Percentiles rank a stretch among this genome's conserved stretches.
phyloP scores from a whole-genome alignment of 2,888 invertebrate genomes.

The Polydrusus pterygomalis region DNA sequence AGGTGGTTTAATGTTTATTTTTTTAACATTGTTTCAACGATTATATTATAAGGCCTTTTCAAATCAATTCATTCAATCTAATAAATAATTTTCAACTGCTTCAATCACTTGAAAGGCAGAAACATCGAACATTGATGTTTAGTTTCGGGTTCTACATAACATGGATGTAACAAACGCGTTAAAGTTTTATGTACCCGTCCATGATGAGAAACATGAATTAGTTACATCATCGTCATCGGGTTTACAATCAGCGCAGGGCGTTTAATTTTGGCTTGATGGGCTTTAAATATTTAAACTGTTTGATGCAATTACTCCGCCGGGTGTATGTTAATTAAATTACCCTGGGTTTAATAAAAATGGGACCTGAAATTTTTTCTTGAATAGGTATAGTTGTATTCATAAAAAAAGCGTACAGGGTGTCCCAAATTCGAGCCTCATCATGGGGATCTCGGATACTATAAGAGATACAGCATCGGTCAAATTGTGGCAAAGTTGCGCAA shows the following conservation, averaged over 20 bases:
- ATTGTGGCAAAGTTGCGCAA: too few relatives aligned
- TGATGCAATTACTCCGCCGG: slow-evolving; percentile 14
- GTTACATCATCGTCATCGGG: slow-evolving; percentile 13
- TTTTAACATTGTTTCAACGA: too few relatives aligned
- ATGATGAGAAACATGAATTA: slow-evolving; percentile 37
- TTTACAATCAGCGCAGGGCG: slow-evolving; percentile 33
- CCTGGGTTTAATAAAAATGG: neutral
- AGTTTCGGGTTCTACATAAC: neutral
- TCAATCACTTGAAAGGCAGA: slow-evolving; percentile 1
- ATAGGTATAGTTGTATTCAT: too few relatives aligned
- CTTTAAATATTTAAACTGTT: slow-evolving; percentile 34
- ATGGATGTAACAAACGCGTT: slow-evolving; percentile 5
- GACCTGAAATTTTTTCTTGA: neutral
- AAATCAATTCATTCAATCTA: neutral
- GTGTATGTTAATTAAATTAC: slow-evolving; percentile 24
- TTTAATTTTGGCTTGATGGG: slow-evolving; percentile 42
- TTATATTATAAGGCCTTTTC: too few relatives aligned
- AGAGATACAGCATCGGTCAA: too few relatives aligned
- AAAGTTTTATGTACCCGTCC: slow-evolving; percentile 12
- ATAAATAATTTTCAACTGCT: neutral
- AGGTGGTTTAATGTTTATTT: too few relatives aligned
- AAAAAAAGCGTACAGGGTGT: too few relatives aligned
- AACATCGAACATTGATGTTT: too few relatives aligned
- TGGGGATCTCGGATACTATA: too few relatives aligned
- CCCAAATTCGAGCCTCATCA: too few relatives aligned